These are phyloP conservation scores for Limosa lapponica DNA, from an alignment of 2,797 vertebrate genomes.

Conservation along the genomic window DNA sequence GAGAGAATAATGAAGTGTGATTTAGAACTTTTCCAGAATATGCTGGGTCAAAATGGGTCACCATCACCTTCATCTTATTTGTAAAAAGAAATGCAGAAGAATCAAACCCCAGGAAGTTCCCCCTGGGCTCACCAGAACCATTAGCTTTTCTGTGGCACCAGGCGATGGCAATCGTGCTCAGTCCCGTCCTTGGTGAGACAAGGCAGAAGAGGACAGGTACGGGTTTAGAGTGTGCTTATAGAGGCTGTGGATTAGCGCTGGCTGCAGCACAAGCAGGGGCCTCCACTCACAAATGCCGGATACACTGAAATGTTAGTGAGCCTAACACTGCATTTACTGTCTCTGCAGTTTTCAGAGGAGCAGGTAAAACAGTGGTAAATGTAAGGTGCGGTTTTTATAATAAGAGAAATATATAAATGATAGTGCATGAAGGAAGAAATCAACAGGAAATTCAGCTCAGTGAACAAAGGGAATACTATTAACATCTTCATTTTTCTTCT, in stretches of 20 bases:
- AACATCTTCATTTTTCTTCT: not conserved
- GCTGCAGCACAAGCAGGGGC: not conserved
- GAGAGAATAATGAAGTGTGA: not conserved
- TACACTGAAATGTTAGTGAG: not conserved
- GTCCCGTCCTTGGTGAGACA: not conserved
- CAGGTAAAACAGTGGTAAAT: not conserved
- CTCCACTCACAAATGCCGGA: not conserved
- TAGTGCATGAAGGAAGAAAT: not conserved
- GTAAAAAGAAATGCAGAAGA: not conserved
- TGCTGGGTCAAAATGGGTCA: not conserved
- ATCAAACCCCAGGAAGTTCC: not conserved
- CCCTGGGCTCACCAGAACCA: not conserved
- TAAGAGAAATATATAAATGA: not conserved
- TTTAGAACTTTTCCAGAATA: not conserved
- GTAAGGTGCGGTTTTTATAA: not conserved
- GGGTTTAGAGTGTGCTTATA: accelerated
- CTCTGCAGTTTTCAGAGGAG: not conserved
- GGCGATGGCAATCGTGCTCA: not conserved
- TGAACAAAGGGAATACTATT: not conserved
- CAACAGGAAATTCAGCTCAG: not conserved
- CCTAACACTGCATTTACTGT: not conserved
- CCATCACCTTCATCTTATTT: not conserved
- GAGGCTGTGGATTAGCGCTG: not conserved
- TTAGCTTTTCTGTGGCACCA: not conserved
- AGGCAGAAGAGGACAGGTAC: not conserved